Percentiles rank a stretch among this genome's conserved stretches.
Evolutionary conservation across 2,888 invertebrate species (phyloP).

Genomic region (Drosophila diplacantha): DNA sequence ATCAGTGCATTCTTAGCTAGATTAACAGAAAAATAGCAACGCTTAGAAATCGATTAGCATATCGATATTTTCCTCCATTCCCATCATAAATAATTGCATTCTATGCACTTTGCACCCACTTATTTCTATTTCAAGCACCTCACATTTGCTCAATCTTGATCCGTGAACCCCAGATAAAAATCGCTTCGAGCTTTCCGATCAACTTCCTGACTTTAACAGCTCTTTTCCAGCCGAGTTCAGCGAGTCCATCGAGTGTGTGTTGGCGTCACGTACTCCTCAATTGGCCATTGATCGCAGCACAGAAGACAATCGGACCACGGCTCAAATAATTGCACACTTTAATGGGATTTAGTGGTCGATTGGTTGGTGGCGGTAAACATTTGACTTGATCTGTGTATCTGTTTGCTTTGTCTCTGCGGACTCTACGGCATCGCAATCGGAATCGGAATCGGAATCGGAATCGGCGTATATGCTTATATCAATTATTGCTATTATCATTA

Average conservation of each 20-base stretch:
- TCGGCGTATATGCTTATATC: conserved; percentile 3
- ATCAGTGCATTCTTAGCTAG: too few relatives aligned
- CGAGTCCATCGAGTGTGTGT: conserved; percentile 1
- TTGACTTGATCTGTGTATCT: conserved; percentile 12
- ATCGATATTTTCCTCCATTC: background rate
- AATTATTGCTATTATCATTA: conserved; percentile 45
- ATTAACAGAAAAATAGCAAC: background rate
- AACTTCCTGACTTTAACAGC: conserved; percentile 19
- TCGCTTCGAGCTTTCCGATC: conserved; percentile 2
- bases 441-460: background rate
- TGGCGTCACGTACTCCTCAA: conserved; percentile 19
- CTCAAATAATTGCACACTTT: conserved; percentile 63
- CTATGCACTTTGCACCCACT: background rate
- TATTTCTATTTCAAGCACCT: background rate
- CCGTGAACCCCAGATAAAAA: conserved; percentile 21
- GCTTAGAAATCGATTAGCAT: background rate
- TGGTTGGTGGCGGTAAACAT: conserved; percentile 10
- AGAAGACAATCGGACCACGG: conserved; percentile 20
- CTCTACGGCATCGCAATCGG: background rate
- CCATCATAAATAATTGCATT: background rate
- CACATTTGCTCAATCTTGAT: conserved; percentile 15
- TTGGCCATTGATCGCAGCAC: conserved; percentile 23
- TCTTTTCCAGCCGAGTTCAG: background rate
- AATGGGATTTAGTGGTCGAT: conserved; percentile 50
- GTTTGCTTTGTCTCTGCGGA: conserved; percentile 23